A percentile compares a stretch with the other conserved stretches of the same genome.
Evolutionary conservation across 1,140 invertebrate species (phyloP).

Genomic region (Drosophila tropicalis): DNA sequence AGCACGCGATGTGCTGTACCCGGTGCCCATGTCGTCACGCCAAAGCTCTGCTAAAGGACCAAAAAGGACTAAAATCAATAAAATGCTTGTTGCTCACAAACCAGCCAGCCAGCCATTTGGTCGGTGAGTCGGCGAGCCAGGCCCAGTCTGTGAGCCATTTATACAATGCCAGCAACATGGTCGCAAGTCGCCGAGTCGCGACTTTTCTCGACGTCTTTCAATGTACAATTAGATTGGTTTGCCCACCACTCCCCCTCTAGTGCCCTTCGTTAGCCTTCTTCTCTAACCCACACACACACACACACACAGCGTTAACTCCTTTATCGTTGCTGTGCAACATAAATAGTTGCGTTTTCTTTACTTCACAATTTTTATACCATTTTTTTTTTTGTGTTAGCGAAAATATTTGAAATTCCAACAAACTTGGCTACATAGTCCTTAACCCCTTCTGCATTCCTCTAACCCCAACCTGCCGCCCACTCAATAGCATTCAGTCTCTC

Average conservation of each 20-base stretch:
- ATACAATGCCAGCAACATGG: constrained; percentile 50
- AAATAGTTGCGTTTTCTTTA: constrained; percentile 66
- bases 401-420: constrained; percentile 70
- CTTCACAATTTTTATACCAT: too few relatives aligned
- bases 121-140: background rate
- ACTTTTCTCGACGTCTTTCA: constrained; percentile 58
- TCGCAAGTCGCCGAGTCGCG: constrained; percentile 37
- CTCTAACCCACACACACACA: background rate
- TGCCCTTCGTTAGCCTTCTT: too few relatives aligned
- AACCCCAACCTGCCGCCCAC: background rate
- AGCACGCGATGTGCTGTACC: constrained; percentile 61
- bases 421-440: constrained; percentile 35
- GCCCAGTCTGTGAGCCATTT: constrained; percentile 5
- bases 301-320: background rate
- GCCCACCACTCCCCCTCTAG: background rate
- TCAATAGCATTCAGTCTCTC: constrained; percentile 1
- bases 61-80: constrained; percentile 78
- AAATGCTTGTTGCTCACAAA: constrained; percentile 76
- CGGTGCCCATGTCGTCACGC: background rate
- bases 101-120: constrained; percentile 10
- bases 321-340: constrained; percentile 64
- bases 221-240: constrained; percentile 75
- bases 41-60: background rate
- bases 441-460: background rate
- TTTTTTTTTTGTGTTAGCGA: constrained; percentile 44